Base-by-base conservation (phyloP, 2,113 vertebrate species). In the Scolopax mira region DNA sequence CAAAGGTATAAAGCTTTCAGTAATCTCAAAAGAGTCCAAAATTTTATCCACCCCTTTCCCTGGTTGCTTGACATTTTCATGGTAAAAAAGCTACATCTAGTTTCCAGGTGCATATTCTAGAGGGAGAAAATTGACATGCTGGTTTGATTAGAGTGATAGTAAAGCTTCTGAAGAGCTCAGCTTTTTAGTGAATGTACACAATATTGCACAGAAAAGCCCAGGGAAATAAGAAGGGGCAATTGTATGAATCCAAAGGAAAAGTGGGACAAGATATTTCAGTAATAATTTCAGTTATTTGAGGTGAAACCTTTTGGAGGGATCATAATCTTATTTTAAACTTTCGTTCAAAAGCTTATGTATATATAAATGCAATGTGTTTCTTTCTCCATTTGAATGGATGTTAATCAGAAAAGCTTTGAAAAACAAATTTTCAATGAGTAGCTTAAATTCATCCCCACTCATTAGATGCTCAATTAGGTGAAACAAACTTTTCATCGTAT, bases 381-480 rank as follows among this genome's bases (percentile, higher is more conserved):
- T 87, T 95, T 89, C 64, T 83, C 51, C n/a, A 60, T 85, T 84
- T 96, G 61, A 95, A 82, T 52, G 24, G 54, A 74, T 91, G 52
- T 15, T 97, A 96, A 96, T 95, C 82, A 96, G 58, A 89, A 93
- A 91, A 85, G 7, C 25, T 94, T 88, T 69, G 71, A 95, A 97
- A 97, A 97, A 90, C 58, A 96, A 48, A 84, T 92, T 96, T 96
- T 97, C 82, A 96, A 67, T 92, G 75, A 90, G 79, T 93, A 96
- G 74, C 80, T 93, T 95, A 91, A 80, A 95, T 96, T 96, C 75
- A 92, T 97, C 91, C 90, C 87, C 89, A 96, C 69, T 75, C 83
- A 97, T 97, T 98, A 97, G 94, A 89, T 96, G 93, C 77, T 97
- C 87, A 96, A 74, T 97, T 97, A 98, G 42, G 93, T 46, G 94